Evolutionary conservation across 2,797 vertebrate genomes (phyloP), one percentile per base, ranked within the genome.

Genomic region (Cuniculus paca): DNA sequence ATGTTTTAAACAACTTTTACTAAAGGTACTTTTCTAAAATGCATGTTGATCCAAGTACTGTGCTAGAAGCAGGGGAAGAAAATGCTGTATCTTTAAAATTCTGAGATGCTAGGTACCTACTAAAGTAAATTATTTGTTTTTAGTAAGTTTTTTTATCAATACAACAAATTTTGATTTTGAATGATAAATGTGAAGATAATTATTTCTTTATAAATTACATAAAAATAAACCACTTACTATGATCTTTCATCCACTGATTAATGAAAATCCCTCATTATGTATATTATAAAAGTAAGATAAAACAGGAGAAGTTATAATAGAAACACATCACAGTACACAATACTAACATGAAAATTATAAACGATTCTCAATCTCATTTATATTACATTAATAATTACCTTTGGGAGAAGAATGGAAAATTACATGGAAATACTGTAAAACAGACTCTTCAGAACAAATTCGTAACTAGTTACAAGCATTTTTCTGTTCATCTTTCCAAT

Each of bases 1-100:
- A 84, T 63, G 45, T 91, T 48, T 86, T 63, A 96, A 97, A 88
- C 79, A 14, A 93, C 22, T 95, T 96, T 88, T 96, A 42, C 88
- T 91, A 88, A 94, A 68, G 52, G 20, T 7, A 81, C 28, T 89
- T 91, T 91, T 91, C 75, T 74, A 91, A 93, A 58, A 84, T 54
- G 34, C 70, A 65, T 58, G 13, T 50, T 6, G 20, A 83, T 70
- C 28, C 39, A 95, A 91, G 84, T 70, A 84, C 95, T 90, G 80
- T 93, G 58, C 58, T 90, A 74, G 83, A 94, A 87, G 54, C 24
- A 34, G 28, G 31, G 1, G 72, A 6, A 83, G 20, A 45, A 83
- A 78, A 65, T 65, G 31, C 26, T 65, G 6, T n/a, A 17, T 39
- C 5, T 82, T 24, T 93, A 86, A 91, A 82, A 75, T 68, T 80